phyloP scores from a whole-genome alignment of 2,888 invertebrate genomes.

The Eumacrocentrus americanus region DNA sequence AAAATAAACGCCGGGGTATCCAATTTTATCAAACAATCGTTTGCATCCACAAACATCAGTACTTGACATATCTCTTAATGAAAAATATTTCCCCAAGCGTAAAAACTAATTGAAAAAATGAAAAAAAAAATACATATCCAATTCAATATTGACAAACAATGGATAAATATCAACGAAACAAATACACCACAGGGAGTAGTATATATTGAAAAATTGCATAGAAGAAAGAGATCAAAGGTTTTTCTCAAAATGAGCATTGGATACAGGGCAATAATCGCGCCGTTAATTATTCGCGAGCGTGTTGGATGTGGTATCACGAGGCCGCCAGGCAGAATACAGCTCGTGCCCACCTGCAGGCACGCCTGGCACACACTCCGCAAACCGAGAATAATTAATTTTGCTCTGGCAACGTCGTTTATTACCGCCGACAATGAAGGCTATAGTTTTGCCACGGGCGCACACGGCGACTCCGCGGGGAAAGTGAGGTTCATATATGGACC shows the following conservation, averaged over 20 bases:
- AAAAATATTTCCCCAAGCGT: background rate
- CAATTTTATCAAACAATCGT: too few species aligned
- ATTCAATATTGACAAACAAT: background rate
- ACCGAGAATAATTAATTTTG: conserved; percentile 31
- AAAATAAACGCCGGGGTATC: background rate
- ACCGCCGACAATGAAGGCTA: conserved; percentile 28
- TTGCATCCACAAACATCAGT: background rate
- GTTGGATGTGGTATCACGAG: conserved; percentile 22
- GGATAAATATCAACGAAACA: background rate
- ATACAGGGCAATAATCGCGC: conserved; percentile 20
- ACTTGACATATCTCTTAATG: background rate
- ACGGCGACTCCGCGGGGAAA: background rate
- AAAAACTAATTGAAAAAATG: background rate
- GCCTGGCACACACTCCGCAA: conserved; percentile 18
- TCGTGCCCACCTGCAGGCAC: conserved; percentile 23
- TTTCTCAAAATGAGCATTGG: background rate
- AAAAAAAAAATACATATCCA: too few species aligned
- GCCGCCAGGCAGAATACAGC: conserved; percentile 10
- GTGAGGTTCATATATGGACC: background rate
- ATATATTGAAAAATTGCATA: background rate
- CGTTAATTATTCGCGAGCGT: conserved; percentile 24
- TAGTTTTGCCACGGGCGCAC: conserved; percentile 14
- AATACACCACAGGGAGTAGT: background rate
- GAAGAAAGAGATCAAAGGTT: background rate
- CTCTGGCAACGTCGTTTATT: conserved; percentile 27